Conservation (phyloP, 1,140 invertebrate genomes). For the Proales similis region DNA sequence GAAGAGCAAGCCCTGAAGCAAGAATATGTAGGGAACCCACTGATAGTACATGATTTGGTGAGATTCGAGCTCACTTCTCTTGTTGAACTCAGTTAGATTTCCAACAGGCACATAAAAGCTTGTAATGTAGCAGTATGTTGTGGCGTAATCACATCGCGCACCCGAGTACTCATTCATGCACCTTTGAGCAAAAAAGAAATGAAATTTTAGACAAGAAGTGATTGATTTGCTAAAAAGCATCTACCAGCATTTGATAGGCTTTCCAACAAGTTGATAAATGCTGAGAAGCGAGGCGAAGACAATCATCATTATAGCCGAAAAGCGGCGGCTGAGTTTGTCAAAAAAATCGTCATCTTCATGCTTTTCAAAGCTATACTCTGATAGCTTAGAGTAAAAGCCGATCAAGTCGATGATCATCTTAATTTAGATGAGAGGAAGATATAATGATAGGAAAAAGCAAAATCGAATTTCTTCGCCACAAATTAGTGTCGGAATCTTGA, state of each 20-base stretch:
- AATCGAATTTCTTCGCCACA: too few relatives aligned
- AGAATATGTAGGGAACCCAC: slow-evolving; percentile 39
- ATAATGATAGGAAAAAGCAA: too few relatives aligned
- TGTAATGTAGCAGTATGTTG: slow-evolving; percentile 18
- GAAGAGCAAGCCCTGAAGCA: slow-evolving; percentile 37
- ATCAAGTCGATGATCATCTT: too few relatives aligned
- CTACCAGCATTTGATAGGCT: slow-evolving; percentile 19
- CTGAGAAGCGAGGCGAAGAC: background rate
- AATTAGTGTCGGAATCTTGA: too few relatives aligned
- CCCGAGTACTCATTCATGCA: slow-evolving; percentile 14
- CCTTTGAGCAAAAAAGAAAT: too few relatives aligned
- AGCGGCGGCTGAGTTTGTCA: slow-evolving; percentile 1
- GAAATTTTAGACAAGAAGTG: too few relatives aligned
- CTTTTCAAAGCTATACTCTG: background rate
- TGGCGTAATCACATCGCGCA: background rate
- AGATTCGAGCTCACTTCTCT: background rate
- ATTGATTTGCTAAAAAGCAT: too few relatives aligned
- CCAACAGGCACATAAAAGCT: slow-evolving; percentile 10
- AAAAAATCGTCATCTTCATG: slow-evolving; percentile 3
- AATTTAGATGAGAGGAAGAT: too few relatives aligned
- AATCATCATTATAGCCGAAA: slow-evolving; percentile 24
- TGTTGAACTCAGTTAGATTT: background rate
- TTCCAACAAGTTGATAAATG: slow-evolving; percentile 6
- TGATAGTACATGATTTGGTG: slow-evolving; percentile 39
- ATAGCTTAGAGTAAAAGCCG: too few relatives aligned